Evolutionary conservation across 92 coral and sea anemone species (phyloP), one percentile per base, ranked within the genome.

Genomic region (Paramuricea clavata): DNA sequence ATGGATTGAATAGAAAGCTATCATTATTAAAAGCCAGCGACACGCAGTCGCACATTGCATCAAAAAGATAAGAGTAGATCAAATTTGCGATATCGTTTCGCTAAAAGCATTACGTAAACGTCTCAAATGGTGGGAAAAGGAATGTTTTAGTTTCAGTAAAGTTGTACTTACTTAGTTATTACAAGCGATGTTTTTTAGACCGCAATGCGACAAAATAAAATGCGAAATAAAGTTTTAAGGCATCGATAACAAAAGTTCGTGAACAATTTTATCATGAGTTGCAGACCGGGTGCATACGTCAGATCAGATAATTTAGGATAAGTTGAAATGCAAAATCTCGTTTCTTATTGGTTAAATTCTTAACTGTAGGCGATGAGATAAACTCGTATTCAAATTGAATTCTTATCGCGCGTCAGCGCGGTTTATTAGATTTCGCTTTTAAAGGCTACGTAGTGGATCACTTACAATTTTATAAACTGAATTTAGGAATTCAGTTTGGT

Each of bases 261-360:
- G 68, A 49, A 41, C 5, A 16, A 49, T 30, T 76, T 76, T 76
- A 76, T 76, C 82, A 49, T 1, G 17, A 31, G 41, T 32, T 42
- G 32, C 82, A 76, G 82, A 76, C 69, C 82, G 39, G 25, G 47
- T 36, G 65, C 26, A n/a, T 26, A 76, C 82, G 82, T 76, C 82
- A 76, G 36, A 76, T 76, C 67, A 49, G 82, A 76, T 76, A 49
- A 76, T 21, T 49, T 17, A 1, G 44, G 64, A 49, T 28, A 76
- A 60, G 64, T n/a, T 35, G 30, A 74, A 47, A 31, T 15, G 25
- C 36, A 32, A 28, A 50, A 30, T 32, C 67, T 30, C 41, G 26
- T 15, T 15, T 28, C 39, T 22, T 56, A 76, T 76, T 76, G 82
- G 82, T 76, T 21, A 30, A 27, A 76, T 23, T 41, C 27, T 17